Conservation (phyloP, 2,113 vertebrate species). For the Macrotus californicus region DNA sequence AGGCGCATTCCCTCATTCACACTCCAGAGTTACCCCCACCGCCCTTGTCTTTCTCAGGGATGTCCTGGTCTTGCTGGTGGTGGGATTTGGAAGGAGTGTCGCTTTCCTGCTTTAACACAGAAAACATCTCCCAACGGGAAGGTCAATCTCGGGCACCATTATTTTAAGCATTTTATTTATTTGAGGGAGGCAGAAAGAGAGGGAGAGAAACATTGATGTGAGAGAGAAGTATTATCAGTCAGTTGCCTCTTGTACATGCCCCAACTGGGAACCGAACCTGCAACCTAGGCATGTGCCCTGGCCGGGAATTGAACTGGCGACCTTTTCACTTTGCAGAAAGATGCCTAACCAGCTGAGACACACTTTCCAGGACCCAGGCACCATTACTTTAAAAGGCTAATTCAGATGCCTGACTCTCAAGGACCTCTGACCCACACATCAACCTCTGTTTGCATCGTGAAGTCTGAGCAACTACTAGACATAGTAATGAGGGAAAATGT, state of each 20-base stretch:
- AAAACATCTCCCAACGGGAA: not conserved
- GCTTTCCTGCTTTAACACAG: not conserved
- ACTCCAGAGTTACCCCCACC: not conserved
- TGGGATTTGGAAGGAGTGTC: not conserved
- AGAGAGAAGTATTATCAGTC: no score
- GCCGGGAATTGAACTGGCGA: no score
- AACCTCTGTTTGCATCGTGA: not conserved
- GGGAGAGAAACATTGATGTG: no score
- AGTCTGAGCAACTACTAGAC: not conserved
- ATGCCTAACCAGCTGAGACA: no score
- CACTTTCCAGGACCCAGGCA: no score
- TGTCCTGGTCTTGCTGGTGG: not conserved
- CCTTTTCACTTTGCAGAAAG: no score
- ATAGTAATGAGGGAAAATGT: not conserved
- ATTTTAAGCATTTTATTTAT: not conserved
- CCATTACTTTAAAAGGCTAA: not conserved
- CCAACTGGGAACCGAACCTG: no score
- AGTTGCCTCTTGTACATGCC: no score
- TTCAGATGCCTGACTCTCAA: not conserved
- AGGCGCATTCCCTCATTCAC: not conserved
- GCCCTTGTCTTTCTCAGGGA: not conserved
- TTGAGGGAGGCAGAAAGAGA: no score
- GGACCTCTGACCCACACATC: not conserved
- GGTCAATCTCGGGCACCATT: not conserved
- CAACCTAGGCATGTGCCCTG: no score